Evolutionary conservation across 2,797 vertebrate genomes (phyloP).

Genomic region (Phyllotis vaccarum): DNA sequence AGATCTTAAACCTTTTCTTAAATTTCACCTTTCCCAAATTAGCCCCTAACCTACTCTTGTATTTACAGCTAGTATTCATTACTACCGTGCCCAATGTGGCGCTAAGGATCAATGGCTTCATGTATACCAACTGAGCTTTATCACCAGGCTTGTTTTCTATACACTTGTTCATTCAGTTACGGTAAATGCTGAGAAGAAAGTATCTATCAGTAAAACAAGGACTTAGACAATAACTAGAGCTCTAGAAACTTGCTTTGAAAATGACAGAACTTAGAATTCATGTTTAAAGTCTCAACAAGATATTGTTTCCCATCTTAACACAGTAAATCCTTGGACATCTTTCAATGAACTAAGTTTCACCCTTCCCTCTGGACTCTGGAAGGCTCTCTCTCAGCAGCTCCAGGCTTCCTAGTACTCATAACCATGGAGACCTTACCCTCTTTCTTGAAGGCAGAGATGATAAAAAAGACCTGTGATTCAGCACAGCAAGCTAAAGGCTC

Average conservation of each 20-base stretch:
- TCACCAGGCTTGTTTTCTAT: not conserved
- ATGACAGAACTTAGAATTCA: not conserved
- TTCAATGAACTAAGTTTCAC: not conserved
- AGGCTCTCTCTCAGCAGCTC: not conserved
- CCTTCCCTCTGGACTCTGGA: not conserved
- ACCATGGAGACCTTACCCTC: not conserved
- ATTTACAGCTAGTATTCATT: not conserved
- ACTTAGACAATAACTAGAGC: not conserved
- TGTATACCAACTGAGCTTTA: not conserved
- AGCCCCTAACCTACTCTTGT: constrained; percentile 24
- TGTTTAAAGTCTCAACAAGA: not conserved
- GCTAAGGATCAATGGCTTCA: not conserved
- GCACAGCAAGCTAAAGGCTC: not conserved
- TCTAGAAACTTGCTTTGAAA: not conserved
- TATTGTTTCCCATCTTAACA: not conserved
- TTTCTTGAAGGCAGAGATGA: constrained; percentile 19
- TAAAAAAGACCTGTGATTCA: not conserved
- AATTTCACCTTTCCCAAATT: constrained; percentile 37
- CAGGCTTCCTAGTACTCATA: not conserved
- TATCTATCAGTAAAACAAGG: constrained; percentile 2
- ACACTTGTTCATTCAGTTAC: not conserved
- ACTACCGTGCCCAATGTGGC: not conserved
- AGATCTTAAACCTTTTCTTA: not conserved
- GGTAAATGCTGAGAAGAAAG: not conserved
- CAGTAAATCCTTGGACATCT: constrained; percentile 10